Percentiles rank a stretch among this genome's conserved stretches.
Conservation (phyloP, 2,113 vertebrate species). For the Globicephala melas region DNA sequence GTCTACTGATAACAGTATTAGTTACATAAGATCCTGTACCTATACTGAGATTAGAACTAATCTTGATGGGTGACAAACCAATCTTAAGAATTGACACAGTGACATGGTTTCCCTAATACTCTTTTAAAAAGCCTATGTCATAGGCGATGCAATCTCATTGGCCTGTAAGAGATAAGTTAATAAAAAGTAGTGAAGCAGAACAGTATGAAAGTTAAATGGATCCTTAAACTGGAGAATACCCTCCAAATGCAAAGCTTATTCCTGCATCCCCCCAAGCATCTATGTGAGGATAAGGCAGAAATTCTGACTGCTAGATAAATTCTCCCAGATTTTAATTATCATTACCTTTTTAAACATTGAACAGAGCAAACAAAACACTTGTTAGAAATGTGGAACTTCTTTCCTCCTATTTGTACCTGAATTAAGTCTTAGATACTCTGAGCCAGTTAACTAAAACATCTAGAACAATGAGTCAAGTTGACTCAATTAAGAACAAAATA, state of each 20-base stretch:
- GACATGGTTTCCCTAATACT: neutral
- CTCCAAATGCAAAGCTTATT: neutral
- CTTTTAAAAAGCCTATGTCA: neutral
- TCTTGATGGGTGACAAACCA: neutral
- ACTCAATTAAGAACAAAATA: constrained; percentile 68
- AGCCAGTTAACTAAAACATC: neutral
- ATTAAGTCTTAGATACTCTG: neutral
- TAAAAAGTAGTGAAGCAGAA: neutral
- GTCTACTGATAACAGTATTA: neutral
- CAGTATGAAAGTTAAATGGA: neutral
- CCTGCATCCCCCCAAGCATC: neutral
- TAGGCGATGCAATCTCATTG: neutral
- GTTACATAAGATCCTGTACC: neutral
- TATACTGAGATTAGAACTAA: neutral
- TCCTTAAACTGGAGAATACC: neutral
- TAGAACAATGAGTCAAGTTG: constrained; percentile 65
- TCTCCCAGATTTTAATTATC: neutral
- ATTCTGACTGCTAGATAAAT: neutral
- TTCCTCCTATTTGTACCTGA: neutral
- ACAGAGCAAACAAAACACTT: neutral
- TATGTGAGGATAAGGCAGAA: neutral
- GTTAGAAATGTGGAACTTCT: neutral
- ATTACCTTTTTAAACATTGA: neutral
- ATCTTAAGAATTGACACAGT: neutral
- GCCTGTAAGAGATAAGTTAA: neutral